A percentile compares a stretch with the other conserved stretches of the same genome.
Evolutionary conservation across 2,888 invertebrate species (phyloP).

Genomic region (Tinea semifulvella): DNA sequence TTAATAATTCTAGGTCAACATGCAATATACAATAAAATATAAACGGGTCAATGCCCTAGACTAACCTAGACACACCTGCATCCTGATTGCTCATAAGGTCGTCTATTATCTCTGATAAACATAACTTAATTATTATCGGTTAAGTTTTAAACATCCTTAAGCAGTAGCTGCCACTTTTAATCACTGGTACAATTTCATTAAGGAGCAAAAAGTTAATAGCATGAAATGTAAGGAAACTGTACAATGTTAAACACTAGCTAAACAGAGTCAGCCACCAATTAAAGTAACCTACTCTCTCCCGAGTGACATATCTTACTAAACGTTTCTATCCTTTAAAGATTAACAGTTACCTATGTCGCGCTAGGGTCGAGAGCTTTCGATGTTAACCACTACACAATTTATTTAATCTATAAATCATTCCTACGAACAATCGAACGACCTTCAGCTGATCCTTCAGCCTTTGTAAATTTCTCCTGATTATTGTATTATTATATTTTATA

Average conservation of each 20-base stretch:
- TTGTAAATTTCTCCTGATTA: too few species aligned
- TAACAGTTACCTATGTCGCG: slow-evolving; percentile 40
- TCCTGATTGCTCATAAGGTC: slow-evolving; percentile 8
- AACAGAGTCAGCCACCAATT: slow-evolving; percentile 49
- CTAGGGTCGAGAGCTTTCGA: slow-evolving; percentile 12
- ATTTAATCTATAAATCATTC: too few species aligned
- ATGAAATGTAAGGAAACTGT: slow-evolving; percentile 19
- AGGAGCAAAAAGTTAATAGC: slow-evolving; percentile 8
- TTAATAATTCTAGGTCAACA: slow-evolving; percentile 7
- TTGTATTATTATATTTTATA: too few species aligned
- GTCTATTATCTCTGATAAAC: slow-evolving; percentile 4
- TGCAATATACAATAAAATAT: slow-evolving; percentile 6
- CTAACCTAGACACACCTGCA: slow-evolving; percentile 8
- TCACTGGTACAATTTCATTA: slow-evolving; percentile 13
- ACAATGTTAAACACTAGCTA: slow-evolving; percentile 50
- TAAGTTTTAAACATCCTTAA: slow-evolving; percentile 3
- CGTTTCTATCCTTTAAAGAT: slow-evolving; percentile 54
- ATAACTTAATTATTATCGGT: background rate
- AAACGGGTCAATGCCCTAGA: slow-evolving; percentile 1
- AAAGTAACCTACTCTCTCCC: slow-evolving; percentile 53
- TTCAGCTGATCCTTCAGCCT: too few species aligned
- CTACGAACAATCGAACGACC: too few species aligned
- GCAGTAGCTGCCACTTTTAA: background rate
- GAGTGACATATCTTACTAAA: slow-evolving; percentile 57
- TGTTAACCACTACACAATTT: too few species aligned